Base-by-base conservation (phyloP, 2,888 invertebrate genomes). In the Cephus pulcher region DNA sequence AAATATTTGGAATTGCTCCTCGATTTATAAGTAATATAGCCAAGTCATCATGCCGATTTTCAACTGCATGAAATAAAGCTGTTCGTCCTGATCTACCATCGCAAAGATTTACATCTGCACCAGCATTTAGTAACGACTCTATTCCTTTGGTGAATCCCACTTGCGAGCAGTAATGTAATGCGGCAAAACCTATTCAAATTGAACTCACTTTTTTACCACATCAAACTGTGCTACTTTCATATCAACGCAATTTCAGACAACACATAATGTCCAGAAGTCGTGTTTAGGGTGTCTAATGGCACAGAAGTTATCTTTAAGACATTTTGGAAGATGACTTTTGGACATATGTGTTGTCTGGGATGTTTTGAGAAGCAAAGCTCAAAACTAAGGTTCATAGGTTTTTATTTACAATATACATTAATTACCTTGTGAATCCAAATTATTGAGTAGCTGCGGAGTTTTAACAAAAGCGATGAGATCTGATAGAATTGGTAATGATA, bases 21-120 rank as follows among this genome's bases (percentile, higher is more conserved):
- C 80, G 79, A 3, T 82, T 80, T 40, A 90, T 30, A 6, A 91
- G 79, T 30, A 80, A 70, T 37, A 83, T 82, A 0, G 86, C 87
- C 1, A 88, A 34, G 1, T 79, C 69, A 23, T 82, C 74, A 12
- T 86, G 79, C 15, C 82, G 76, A 75, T 88, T 86, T 78, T 91
- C 90, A 1, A 91, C 37, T 3, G 91, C 90, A 75, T 89, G 87
- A 81, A 91, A 91, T 4, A 91, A 80, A 11, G 91, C 78, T 0
- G 91, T 90, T 80, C 88, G 85, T 30, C 91, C 91, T 1, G 90
- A 90, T 80, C 86, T 88, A 32, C 80, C 81, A 71, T 91, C 91
- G 11, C 81, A 84, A 4, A 89, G 73, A 83, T 91, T 88, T 6
- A 89, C 76, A 40, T 89, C 82, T 0, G 87, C 89, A 4, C 87